phyloP scores from a whole-genome alignment of 2,113 vertebrate species.

The Calyptommatus sinebrachiatus region DNA sequence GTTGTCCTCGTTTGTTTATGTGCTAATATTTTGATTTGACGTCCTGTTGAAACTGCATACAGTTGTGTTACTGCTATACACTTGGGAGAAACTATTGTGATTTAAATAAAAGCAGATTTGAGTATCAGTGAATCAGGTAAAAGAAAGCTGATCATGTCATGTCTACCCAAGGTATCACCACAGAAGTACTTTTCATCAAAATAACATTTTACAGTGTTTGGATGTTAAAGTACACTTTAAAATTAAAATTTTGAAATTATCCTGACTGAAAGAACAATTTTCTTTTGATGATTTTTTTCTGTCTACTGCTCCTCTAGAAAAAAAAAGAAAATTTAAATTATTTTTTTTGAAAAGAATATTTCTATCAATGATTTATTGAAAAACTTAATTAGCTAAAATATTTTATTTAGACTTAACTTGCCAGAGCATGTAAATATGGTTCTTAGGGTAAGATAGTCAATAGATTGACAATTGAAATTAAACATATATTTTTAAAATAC shows the following conservation, averaged over 20 bases:
- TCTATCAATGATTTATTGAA: neutral
- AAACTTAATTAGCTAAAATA: neutral
- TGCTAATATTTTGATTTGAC: neutral
- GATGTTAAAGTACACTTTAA: too few species aligned
- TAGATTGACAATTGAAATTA: neutral
- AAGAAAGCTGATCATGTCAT: slow-evolving; percentile 21
- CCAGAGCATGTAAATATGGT: neutral
- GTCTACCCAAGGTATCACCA: neutral
- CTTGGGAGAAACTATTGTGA: neutral
- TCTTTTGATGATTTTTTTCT: slow-evolving; percentile 26
- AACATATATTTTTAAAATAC: neutral
- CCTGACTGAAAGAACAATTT: slow-evolving; percentile 22
- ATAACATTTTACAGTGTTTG: neutral
- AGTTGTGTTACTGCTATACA: neutral
- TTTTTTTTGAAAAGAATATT: slow-evolving; percentile 8
- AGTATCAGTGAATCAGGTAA: neutral
- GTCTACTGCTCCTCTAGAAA: slow-evolving; percentile 1
- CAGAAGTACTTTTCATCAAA: slow-evolving; percentile 29
- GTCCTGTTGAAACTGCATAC: neutral
- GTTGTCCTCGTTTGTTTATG: neutral
- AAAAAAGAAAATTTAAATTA: slow-evolving; percentile 7
- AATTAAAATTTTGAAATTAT: slow-evolving; percentile 27
- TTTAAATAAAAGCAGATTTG: slow-evolving; percentile 15
- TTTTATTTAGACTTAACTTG: neutral
- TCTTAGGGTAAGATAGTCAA: neutral